Percentiles rank a stretch among this genome's conserved stretches.
Evolutionary conservation across 2,888 invertebrate genomes (phyloP).

Genomic region (Agonopterix heracliana): DNA sequence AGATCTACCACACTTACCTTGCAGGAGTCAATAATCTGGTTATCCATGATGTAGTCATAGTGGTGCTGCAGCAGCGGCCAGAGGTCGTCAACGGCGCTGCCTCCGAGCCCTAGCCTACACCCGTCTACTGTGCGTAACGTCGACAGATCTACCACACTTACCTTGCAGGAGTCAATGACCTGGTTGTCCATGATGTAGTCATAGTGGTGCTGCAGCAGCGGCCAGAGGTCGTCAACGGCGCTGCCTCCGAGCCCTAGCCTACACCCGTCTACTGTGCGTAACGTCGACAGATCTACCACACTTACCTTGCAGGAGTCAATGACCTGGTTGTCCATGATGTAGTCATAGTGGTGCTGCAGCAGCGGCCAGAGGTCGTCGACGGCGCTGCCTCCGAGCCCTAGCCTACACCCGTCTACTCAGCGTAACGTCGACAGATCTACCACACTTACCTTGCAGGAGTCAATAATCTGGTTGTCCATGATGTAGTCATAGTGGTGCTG

Average conservation of each 20-base stretch:
- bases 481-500: conserved; percentile 95
- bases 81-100: conserved; percentile 88
- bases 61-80: conserved; percentile 94
- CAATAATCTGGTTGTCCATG: conserved; percentile 95
- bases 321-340: conserved; percentile 96
- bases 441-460: conserved; percentile 80
- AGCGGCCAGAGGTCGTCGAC: conserved; percentile 95
- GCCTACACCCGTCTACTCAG: conserved; percentile 64
- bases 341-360: conserved; percentile 93
- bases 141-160: no score
- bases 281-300: conserved; percentile 17
- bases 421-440: conserved; percentile 47
- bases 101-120: no score
- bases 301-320: conserved; percentile 86
- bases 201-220: conserved; percentile 92
- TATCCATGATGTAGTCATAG: conserved; percentile 97
- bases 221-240: conserved; percentile 93
- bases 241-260: conserved; percentile 80
- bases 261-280: conserved; percentile 81
- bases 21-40: conserved; percentile 93
- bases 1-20: no score
- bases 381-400: conserved; percentile 75
- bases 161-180: no score
- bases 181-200: conserved; percentile 97
- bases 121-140: conserved; percentile 85